Evolutionary conservation across 2,888 invertebrate species (phyloP).

Genomic region (Drosophila paracracens): DNA sequence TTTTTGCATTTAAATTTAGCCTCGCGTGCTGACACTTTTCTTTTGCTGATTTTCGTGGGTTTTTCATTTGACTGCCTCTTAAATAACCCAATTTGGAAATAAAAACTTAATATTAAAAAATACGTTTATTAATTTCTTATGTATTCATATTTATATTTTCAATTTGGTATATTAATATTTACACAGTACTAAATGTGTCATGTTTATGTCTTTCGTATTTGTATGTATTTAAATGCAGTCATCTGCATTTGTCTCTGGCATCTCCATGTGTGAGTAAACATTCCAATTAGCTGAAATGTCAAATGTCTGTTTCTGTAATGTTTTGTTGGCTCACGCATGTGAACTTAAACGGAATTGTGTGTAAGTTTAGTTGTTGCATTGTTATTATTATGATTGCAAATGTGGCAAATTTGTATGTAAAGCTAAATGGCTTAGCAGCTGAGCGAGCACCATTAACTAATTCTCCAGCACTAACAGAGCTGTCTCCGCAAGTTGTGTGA

Average conservation of each 20-base stretch:
- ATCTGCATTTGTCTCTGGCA: neutral
- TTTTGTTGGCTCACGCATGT: slow-evolving; percentile 11
- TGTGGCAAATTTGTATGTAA: slow-evolving; percentile 1
- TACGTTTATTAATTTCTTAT: neutral
- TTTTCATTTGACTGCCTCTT: neutral
- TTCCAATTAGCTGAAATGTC: slow-evolving; percentile 53
- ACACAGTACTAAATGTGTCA: neutral
- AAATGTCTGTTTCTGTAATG: slow-evolving; percentile 35
- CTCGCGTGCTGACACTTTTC: slow-evolving; percentile 7
- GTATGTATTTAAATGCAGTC: neutral
- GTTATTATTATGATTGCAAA: slow-evolving; percentile 8
- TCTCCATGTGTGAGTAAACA: slow-evolving; percentile 9
- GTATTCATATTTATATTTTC: neutral
- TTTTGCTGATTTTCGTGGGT: neutral
- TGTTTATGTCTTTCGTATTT: neutral
- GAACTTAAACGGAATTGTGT: slow-evolving; percentile 7
- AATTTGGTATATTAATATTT: neutral
- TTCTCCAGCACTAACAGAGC: slow-evolving; percentile 10
- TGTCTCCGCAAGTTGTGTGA: slow-evolving; percentile 15
- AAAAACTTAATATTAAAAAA: neutral
- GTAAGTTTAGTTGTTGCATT: neutral
- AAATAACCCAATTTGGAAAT: neutral
- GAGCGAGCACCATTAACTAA: slow-evolving; percentile 15
- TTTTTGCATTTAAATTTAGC: neutral
- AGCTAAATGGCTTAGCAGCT: slow-evolving; percentile 12